Conservation (phyloP, 2,888 invertebrate genomes). For the Eupithecia insigniata region DNA sequence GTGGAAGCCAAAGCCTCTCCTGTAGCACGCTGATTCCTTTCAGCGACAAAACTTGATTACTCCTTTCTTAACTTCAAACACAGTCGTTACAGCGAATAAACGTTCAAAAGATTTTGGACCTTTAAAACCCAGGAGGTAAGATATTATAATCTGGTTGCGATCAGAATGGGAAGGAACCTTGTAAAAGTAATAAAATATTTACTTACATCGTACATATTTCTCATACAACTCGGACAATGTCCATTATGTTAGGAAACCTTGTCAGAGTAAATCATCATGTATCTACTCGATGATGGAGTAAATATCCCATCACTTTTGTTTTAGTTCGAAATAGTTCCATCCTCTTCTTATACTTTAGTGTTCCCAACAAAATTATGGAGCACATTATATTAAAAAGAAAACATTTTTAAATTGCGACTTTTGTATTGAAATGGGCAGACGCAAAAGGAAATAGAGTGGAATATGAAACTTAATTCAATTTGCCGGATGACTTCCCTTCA, state of each 20-base stretch:
- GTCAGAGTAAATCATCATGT: not conserved
- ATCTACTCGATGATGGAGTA: too few relatives aligned
- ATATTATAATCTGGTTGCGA: not conserved
- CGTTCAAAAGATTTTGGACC: not conserved
- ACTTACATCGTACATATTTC: too few relatives aligned
- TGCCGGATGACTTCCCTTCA: slow-evolving; percentile 13
- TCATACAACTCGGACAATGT: too few relatives aligned
- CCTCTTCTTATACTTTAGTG: not conserved
- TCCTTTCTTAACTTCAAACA: not conserved
- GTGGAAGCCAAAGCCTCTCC: not conserved
- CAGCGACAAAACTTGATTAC: not conserved
- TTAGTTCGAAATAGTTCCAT: not conserved
- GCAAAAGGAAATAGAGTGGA: slow-evolving; percentile 25
- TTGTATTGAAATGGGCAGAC: slow-evolving; percentile 6
- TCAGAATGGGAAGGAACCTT: not conserved
- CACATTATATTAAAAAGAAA: not conserved
- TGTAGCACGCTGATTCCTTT: not conserved
- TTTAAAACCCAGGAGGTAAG: not conserved
- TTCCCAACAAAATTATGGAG: not conserved
- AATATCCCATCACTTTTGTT: not conserved
- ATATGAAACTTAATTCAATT: slow-evolving; percentile 20
- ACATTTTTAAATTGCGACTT: slow-evolving; percentile 4
- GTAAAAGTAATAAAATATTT: too few relatives aligned
- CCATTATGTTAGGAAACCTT: not conserved
- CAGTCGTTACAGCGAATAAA: not conserved